Base-by-base conservation (phyloP, 2,113 vertebrate species). In the Pachyramphus minor region DNA sequence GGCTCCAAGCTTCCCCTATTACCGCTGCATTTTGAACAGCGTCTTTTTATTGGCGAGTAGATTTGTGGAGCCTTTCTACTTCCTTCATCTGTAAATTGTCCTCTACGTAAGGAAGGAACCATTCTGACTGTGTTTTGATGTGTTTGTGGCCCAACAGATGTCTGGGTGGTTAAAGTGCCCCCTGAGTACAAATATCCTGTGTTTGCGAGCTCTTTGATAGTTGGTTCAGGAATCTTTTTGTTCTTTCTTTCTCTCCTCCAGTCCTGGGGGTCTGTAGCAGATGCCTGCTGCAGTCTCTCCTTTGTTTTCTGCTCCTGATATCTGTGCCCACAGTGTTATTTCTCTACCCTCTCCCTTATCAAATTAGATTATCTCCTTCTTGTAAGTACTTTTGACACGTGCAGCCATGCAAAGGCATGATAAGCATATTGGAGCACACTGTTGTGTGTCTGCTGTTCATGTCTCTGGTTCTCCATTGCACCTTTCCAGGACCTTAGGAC, bases 131-230 rank as follows among this genome's bases (percentile, higher is more conserved):
- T 2, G 80, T 92, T 97, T 96, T 96, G 96, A 97, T 93, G 95
- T 94, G 73, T 90, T 90, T 87, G 95, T 96, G 66, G 41, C 93
- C 96, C 96, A 96, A 89, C 95, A 96, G 96, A 97, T 96, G 96
- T 96, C 95, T 87, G 96, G 92, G 95, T 96, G 95, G 96, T 97
- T 96, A 92, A 97, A 96, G 88, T 97, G 96, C 95, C 93, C 93
- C 90, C 86, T 89, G 96, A 97, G 96, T 93, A 96, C 95, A 93
- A 96, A 94, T 94, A 96, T 93, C 96, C 96, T 97, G 96, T 96
- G 93, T 95, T 95, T 90, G 73, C 7, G 30, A 96, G 93, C 86
- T 95, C 95, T 95, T 96, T 96, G 96, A 97, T 96, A 96, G 93
- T 64, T 94, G 88, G 72, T 94, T 93, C 90, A 96, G 92, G 96